These are phyloP conservation scores for Hypanus sabinus DNA, from an alignment of 2,113 vertebrate genomes.

Conservation along the genomic window DNA sequence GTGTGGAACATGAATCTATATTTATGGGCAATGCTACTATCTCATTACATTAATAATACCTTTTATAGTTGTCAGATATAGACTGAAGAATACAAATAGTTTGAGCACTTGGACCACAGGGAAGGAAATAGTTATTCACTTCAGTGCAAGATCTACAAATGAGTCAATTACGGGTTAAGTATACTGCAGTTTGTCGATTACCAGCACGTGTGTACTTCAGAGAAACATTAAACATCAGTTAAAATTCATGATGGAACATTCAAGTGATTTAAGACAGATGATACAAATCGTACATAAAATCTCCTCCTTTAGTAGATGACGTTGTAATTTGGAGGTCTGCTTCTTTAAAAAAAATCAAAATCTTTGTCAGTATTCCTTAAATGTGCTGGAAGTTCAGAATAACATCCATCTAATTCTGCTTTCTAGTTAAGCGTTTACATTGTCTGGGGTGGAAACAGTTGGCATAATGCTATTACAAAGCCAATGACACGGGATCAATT, in stretches of 20 bases:
- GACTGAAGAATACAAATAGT: slow-evolving; percentile 4
- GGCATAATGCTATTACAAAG: too few species aligned
- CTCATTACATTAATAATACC: neutral
- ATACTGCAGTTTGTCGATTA: neutral
- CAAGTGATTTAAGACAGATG: neutral
- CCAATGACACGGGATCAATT: too few species aligned
- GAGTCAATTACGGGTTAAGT: neutral
- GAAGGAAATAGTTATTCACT: neutral
- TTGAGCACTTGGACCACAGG: neutral
- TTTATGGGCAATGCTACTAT: neutral
- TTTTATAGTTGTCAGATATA: neutral
- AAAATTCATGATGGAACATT: neutral
- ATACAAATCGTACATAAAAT: neutral
- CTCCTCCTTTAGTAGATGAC: neutral
- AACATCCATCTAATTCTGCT: neutral
- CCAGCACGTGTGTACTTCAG: neutral
- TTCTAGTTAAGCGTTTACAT: neutral
- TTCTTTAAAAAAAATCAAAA: too few species aligned
- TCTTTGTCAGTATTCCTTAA: neutral
- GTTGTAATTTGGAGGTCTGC: neutral
- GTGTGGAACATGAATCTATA: neutral
- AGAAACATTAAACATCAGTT: neutral
- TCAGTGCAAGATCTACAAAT: neutral
- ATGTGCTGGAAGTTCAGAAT: neutral
- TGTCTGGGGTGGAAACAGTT: too few species aligned